Percentiles rank a stretch among this genome's conserved stretches.
Conservation (phyloP, 23 tunicate species). For the Pegea sp. region DNA sequence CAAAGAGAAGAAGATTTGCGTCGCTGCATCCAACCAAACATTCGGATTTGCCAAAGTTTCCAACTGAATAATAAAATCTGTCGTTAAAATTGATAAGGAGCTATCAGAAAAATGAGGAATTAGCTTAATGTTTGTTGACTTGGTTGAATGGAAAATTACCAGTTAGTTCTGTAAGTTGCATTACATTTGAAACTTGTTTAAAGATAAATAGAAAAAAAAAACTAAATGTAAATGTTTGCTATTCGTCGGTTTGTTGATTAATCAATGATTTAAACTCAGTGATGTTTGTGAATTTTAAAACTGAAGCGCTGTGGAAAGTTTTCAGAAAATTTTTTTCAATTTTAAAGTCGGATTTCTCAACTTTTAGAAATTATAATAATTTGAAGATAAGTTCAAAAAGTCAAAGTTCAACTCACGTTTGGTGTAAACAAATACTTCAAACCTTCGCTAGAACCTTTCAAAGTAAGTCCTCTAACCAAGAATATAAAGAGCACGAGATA, state of each 20-base stretch:
- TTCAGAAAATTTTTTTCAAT: not conserved
- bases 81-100: not conserved
- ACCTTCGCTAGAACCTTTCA: slow-evolving; percentile 61
- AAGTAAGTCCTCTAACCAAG: slow-evolving; percentile 53
- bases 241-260: too few relatives aligned
- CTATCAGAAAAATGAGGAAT: too few relatives aligned
- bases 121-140: too few relatives aligned
- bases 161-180: not conserved
- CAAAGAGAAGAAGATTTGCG: slow-evolving; percentile 94
- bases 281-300: too few relatives aligned
- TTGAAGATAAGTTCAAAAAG: not conserved
- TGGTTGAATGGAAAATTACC: too few relatives aligned
- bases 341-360: not conserved
- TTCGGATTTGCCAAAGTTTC: slow-evolving; percentile 38
- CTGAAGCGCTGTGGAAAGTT: too few relatives aligned
- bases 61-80: slow-evolving; percentile 7
- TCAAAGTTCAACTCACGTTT: slow-evolving; percentile 40
- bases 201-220: too few relatives aligned
- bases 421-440: slow-evolving; percentile 68
- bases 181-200: not conserved
- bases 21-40: slow-evolving; percentile 98
- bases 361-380: not conserved
- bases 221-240: too few relatives aligned
- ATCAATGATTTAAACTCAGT: too few relatives aligned
- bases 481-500: slow-evolving; percentile 73